Evolutionary conservation across 2,113 vertebrate species (phyloP).

Genomic region (Cynopterus brachyotis): DNA sequence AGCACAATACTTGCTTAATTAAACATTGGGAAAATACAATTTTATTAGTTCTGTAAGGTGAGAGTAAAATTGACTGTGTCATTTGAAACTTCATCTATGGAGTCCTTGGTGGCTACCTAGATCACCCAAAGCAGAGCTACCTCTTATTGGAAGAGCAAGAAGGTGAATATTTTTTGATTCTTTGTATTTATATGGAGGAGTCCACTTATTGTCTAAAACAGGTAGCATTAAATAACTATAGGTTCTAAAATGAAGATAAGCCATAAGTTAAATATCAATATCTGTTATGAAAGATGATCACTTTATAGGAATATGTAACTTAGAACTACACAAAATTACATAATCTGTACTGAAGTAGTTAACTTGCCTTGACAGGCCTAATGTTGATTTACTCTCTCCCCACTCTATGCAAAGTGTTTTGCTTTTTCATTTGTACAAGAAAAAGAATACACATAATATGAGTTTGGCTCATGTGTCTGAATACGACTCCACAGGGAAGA

Average conservation of each 20-base stretch:
- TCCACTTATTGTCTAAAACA: neutral
- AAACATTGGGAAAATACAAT: neutral
- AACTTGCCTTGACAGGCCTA: neutral
- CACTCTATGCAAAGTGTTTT: neutral
- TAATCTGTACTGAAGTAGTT: neutral
- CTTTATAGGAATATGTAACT: constrained; percentile 1
- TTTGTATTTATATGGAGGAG: neutral
- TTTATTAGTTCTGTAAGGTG: neutral
- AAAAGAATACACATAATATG: neutral
- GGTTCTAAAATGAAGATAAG: neutral
- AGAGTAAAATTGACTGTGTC: neutral
- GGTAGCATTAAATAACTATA: neutral
- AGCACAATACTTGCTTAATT: neutral
- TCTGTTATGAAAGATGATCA: neutral
- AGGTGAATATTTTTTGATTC: neutral
- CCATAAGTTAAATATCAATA: neutral
- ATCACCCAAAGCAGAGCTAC: neutral
- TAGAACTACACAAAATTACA: neutral
- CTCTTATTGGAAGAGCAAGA: neutral
- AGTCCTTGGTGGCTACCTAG: neutral
- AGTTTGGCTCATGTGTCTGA: neutral
- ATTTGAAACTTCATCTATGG: neutral
- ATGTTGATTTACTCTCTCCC: neutral
- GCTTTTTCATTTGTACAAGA: neutral
- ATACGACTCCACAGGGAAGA: neutral